Base-by-base conservation (phyloP, 2,113 vertebrate genomes). In the Megalops atlanticus region DNA sequence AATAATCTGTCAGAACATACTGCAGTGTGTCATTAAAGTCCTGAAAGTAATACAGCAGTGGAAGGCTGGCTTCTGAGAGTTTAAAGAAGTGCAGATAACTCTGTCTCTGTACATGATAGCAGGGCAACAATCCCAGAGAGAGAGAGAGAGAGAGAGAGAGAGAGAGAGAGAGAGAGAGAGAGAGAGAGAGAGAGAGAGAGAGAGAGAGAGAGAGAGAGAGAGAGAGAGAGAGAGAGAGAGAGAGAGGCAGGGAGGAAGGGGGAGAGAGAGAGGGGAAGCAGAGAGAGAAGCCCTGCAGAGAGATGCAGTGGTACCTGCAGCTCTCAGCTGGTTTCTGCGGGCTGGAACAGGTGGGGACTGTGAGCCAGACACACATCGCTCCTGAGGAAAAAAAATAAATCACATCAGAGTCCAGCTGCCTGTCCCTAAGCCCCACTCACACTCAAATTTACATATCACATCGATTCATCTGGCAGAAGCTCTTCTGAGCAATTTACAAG, bases 271-370 rank as follows among this genome's bases (percentile, higher is more conserved):
- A 64, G 58, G n/a, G 24, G 58, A n/a, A n/a, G 58, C 16, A 74
- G 35, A 49, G 6, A 70, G 40, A 24, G 38, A 31, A 64, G 52
- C 4, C 16, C 21, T 49, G 4, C 74, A 33, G 39, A 76, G 45
- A 31, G n/a, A 21, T 6, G 41, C 4, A 40, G 38, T 43, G n/a
- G 27, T 89, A 98, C 97, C 96, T 89, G 94, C 90, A 0, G 96
- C 95, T 87, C 96, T 92, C 7, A 97, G 89, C 80, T 97, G 95
- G 87, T 96, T 97, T 86, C 93, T 95, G 84, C 95, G 89, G 24
- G 97, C 96, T 68, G 96, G 96, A 1, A 98, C 96, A 0, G 96
- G 96, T 78, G 97, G 97, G 77, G 96, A 98, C 52, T 92, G 94
- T 68, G 87, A 88, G 45, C 95, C 93, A 24, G 94, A 94, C 40